These are phyloP conservation scores for Vimba vimba DNA, from an alignment of 2,113 vertebrate species.

Conservation along the genomic window DNA sequence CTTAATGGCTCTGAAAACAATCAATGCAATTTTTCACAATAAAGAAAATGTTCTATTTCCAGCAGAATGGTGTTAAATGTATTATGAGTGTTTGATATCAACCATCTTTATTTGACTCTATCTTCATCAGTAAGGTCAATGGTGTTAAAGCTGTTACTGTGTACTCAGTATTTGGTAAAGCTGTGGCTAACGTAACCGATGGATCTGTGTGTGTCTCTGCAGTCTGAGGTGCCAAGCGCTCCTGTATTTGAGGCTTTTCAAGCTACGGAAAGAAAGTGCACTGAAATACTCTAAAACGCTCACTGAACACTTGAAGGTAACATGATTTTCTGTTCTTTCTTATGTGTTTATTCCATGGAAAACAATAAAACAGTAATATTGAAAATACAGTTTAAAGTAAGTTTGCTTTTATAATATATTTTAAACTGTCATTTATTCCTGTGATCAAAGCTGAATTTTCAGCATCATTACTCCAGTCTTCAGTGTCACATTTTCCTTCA, in stretches of 20 bases:
- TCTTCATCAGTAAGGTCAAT: background rate
- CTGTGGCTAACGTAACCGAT: background rate
- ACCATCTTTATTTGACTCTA: background rate
- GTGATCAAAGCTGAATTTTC: too few species aligned
- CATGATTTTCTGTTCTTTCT: background rate
- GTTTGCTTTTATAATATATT: too few species aligned
- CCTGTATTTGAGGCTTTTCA: conserved; percentile 96
- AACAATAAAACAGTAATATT: too few species aligned
- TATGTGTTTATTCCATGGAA: too few species aligned
- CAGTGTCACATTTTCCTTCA: background rate
- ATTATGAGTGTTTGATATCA: background rate
- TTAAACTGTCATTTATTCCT: too few species aligned
- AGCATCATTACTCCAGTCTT: too few species aligned
- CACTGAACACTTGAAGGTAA: conserved; percentile 97
- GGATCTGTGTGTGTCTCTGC: background rate
- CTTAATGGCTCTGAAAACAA: too few species aligned
- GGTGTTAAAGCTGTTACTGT: background rate
- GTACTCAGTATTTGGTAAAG: background rate
- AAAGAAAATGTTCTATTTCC: background rate
- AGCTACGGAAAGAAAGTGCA: conserved; percentile 97
- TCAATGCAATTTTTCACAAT: too few species aligned
- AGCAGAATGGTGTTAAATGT: background rate
- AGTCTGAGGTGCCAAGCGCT: conserved; percentile 96
- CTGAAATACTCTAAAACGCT: conserved; percentile 98
- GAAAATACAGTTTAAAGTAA: too few species aligned